These are phyloP conservation scores for Blennius ocellaris DNA, from an alignment of 2,113 vertebrate species.

Conservation along the genomic window DNA sequence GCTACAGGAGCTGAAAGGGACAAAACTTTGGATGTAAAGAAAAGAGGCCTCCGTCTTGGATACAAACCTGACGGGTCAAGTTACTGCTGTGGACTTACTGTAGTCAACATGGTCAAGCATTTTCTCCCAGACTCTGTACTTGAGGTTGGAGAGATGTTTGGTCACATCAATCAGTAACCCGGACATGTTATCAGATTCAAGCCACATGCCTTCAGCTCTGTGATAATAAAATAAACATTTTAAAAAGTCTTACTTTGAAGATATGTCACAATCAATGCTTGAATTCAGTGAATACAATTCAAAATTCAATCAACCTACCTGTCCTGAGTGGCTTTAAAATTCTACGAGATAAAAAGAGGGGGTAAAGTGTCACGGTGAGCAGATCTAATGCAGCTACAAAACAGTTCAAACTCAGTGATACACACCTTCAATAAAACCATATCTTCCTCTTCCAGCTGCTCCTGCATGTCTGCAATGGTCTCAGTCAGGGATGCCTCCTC, in stretches of 20 bases:
- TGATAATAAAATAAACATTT: constrained; percentile 4
- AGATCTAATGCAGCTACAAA: not conserved
- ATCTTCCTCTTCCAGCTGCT: constrained; percentile 68
- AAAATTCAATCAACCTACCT: constrained; percentile 61
- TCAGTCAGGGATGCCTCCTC: constrained; percentile 64
- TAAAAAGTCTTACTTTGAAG: not conserved
- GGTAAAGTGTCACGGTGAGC: not conserved
- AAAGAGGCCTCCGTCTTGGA: too few species aligned
- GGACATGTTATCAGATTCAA: constrained; percentile 58
- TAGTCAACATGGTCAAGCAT: constrained; percentile 71
- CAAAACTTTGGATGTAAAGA: constrained; percentile 22
- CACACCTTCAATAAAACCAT: constrained; percentile 74
- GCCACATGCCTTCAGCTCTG: constrained; percentile 60
- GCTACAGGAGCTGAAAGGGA: constrained; percentile 76
- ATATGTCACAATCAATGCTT: not conserved
- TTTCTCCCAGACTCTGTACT: constrained; percentile 80
- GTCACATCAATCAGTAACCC: constrained; percentile 74
- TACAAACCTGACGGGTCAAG: not conserved
- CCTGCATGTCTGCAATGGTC: constrained; percentile 61
- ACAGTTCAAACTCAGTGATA: not conserved
- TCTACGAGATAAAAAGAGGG: constrained; percentile 58
- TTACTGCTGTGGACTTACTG: constrained; percentile 66
- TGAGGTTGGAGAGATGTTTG: constrained; percentile 78
- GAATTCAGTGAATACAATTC: not conserved
- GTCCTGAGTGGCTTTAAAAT: constrained; percentile 73